phyloP scores from a whole-genome alignment of 2,113 vertebrate species.

The Spermophilus dauricus region DNA sequence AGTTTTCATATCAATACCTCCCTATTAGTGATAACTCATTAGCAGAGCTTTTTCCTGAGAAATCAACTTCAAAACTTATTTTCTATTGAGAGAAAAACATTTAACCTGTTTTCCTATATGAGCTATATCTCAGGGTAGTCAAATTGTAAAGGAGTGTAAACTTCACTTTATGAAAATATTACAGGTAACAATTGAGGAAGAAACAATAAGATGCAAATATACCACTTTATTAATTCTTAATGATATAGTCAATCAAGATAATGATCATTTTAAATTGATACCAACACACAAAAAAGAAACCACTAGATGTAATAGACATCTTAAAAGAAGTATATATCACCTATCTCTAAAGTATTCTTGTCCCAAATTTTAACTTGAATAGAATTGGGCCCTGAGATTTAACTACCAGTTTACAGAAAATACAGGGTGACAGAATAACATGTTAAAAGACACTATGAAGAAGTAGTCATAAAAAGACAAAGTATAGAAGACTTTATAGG shows the following conservation, averaged over 20 bases:
- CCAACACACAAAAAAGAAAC: neutral
- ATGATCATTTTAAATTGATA: neutral
- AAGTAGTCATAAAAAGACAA: neutral
- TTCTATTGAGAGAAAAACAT: constrained; percentile 5
- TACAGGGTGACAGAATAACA: neutral
- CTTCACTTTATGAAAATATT: neutral
- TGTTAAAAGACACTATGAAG: neutral
- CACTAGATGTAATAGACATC: neutral
- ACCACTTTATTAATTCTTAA: neutral
- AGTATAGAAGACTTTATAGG: neutral
- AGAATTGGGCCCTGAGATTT: neutral
- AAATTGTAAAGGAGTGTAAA: neutral
- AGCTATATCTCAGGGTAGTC: neutral
- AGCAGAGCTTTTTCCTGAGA: neutral
- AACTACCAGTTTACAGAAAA: neutral
- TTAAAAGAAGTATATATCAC: neutral
- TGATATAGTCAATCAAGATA: neutral
- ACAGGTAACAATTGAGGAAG: neutral
- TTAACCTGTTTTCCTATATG: neutral
- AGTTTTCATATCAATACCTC: neutral
- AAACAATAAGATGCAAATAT: neutral
- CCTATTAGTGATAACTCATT: neutral
- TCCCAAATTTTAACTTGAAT: neutral
- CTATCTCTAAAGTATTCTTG: neutral
- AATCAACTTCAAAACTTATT: neutral